Evolutionary conservation across 64 coral and sea anemone genomes (phyloP), one percentile per base, ranked within the genome.

Genomic region (Stichodactyla mertensii): DNA sequence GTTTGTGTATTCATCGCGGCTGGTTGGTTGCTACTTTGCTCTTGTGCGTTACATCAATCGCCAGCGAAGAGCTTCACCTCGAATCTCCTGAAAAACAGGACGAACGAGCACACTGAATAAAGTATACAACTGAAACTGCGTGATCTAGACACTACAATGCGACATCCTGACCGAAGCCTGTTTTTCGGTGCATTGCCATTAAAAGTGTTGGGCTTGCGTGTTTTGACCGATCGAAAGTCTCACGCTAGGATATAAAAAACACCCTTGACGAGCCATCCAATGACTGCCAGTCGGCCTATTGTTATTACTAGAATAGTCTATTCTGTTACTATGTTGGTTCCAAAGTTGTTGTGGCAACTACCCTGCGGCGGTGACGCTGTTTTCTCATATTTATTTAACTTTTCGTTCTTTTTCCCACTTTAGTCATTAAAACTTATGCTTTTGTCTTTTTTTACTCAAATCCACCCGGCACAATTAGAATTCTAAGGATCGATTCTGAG

Each of bases 161-260:
- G 7, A n/a, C 23, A 13, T 31, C 69, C 69, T 26, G 27, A 74
- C 69, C 12, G 24, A 31, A n/a, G 11, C n/a, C 23, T 74, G 69
- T 74, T 74, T 31, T n/a, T 11, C 69, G 69, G 24, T 74, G 69
- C 69, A 74, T 74, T 23, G 69, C 69, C 7, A 74, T 74, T 74
- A 74, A 31, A 31, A 74, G 22, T 74, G 4, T 36, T 31, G 10
- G 12, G 24, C 8, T 69, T 26, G 69, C 26, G 69, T 74, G 69
- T 26, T 74, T 74, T 74, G 24, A 13, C 69, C 27, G 1, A 23
- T 13, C 7, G 7, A 23, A 74, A 74, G 36, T 8, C 69, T 74
- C 69, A 74, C 69, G 69, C 69, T 74, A 74, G 24, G 69, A 7
- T 23, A 74, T 74, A 27, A 74, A 74, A 71, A 71, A 66, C 14